These are phyloP conservation scores for Sinocyclocheilus grahami DNA, from an alignment of 2,113 vertebrate species.

Conservation along the genomic window DNA sequence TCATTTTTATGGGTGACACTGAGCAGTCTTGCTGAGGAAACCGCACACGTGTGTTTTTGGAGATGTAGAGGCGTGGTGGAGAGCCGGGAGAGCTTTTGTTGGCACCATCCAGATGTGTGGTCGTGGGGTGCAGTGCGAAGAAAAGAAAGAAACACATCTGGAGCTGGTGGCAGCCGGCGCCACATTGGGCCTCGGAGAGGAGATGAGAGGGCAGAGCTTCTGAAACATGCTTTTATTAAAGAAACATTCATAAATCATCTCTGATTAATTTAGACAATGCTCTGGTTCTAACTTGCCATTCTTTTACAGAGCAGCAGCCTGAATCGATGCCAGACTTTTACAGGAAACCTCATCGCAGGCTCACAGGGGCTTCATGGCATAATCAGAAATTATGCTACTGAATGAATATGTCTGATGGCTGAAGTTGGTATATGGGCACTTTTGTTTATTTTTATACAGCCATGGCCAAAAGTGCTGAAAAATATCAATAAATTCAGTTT, in stretches of 20 bases:
- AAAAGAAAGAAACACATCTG: constrained; percentile 43
- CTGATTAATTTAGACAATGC: background rate
- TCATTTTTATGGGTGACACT: background rate
- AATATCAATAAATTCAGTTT: background rate
- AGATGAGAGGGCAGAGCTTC: constrained; percentile 27
- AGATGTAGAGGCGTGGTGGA: constrained; percentile 12
- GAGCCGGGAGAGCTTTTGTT: background rate
- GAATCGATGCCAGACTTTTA: background rate
- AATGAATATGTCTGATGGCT: background rate
- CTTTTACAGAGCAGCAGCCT: background rate
- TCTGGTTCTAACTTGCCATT: background rate
- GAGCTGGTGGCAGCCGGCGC: constrained; percentile 17
- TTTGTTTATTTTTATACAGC: background rate
- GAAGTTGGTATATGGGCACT: background rate
- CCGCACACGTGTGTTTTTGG: constrained; percentile 20
- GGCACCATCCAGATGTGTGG: constrained; percentile 24
- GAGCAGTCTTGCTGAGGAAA: constrained; percentile 16
- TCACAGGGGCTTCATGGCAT: background rate
- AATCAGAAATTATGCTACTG: background rate
- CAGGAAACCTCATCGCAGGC: background rate
- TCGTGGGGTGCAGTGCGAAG: background rate
- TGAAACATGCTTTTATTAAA: constrained; percentile 24
- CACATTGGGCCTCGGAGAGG: constrained; percentile 20
- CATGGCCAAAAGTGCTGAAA: background rate
- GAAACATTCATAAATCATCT: constrained; percentile 29